Base-by-base conservation (phyloP, 2,113 vertebrate species). In the Poeciliopsis turrubarensis region DNA sequence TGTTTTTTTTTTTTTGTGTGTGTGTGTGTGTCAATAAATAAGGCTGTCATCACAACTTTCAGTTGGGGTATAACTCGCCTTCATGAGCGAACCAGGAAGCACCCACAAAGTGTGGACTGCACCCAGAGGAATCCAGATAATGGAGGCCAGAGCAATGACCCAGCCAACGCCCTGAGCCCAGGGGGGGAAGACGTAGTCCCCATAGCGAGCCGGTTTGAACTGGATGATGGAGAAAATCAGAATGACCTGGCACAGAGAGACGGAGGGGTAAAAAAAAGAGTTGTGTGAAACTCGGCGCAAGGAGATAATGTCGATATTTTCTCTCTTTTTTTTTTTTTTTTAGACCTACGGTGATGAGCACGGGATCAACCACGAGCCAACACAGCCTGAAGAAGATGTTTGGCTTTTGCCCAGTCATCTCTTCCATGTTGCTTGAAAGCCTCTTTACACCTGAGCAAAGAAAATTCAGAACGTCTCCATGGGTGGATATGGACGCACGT, bases 81-180 rank as follows among this genome's bases (percentile, higher is more conserved):
- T 75, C n/a, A 69, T 77, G 57, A 94, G 65, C 9, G 94, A 89
- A 27, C 94, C 95, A 44, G 93, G 91, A 29, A 94, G 89, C 63
- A 91, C 82, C 92, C 92, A 94, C 73, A 95, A 26, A 0, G 94
- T 95, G 86, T 95, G 94, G 71, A 92, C 2, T 0, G 88, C 92
- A 39, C 77, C 92, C n/a, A 94, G 37, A n/a, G 94, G 94, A 37
- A 95, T 95, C 94, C 94, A 95, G 79, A 95, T 91, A 65, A 95
- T 93, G 54, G 94, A 95, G 11, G 85, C 87, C 86, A 95, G 8
- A 31, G 94, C 89, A 1, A 95, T 92, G 60, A 93, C 10, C 94
- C 94, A 95, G 37, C 94, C 94, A 0, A 95, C 60, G 6, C 93
- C 92, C 75, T 95, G 94, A 86, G 92, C 94, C 94, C 94, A 95